Evolutionary conservation across 2,797 vertebrate genomes (phyloP).

Genomic region (Percopsis omiscomaycus): DNA sequence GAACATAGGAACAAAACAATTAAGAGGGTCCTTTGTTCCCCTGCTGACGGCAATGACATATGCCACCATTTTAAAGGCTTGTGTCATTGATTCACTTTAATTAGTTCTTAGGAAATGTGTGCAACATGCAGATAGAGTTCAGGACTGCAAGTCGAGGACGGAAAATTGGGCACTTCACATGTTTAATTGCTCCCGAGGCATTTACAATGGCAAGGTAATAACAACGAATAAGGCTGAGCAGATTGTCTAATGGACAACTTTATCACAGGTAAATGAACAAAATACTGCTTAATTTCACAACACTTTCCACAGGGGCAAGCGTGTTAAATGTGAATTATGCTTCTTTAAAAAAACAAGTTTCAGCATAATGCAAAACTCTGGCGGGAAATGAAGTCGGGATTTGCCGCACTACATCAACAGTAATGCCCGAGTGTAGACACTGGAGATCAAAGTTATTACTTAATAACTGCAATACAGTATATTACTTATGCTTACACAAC

Average conservation of each 20-base stretch:
- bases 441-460: conserved; percentile 51
- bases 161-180: conserved; percentile 75
- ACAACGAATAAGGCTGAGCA: conserved; percentile 66
- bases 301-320: conserved; percentile 56
- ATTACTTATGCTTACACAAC: conserved; percentile 38
- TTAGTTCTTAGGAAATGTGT: conserved; percentile 75
- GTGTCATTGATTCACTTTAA: conserved; percentile 82
- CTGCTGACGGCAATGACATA: conserved; percentile 72
- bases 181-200: conserved; percentile 77
- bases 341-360: conserved; percentile 34
- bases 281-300: conserved; percentile 68
- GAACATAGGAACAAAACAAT: conserved; percentile 79
- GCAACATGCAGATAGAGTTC: conserved; percentile 70
- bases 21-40: conserved; percentile 76
- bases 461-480: conserved; percentile 35
- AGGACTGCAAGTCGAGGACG: conserved; percentile 61
- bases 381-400: conserved; percentile 40
- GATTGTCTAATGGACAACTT: conserved; percentile 74
- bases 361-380: conserved; percentile 46
- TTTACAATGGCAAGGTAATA: conserved; percentile 66
- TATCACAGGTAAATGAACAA: conserved; percentile 68
- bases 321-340: conserved; percentile 66
- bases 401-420: conserved; percentile 29
- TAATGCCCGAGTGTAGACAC: conserved; percentile 26
- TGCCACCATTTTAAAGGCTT: conserved; percentile 73